These are phyloP conservation scores for Druceiella hillmani DNA, from an alignment of 2,888 invertebrate species.

Conservation along the genomic window DNA sequence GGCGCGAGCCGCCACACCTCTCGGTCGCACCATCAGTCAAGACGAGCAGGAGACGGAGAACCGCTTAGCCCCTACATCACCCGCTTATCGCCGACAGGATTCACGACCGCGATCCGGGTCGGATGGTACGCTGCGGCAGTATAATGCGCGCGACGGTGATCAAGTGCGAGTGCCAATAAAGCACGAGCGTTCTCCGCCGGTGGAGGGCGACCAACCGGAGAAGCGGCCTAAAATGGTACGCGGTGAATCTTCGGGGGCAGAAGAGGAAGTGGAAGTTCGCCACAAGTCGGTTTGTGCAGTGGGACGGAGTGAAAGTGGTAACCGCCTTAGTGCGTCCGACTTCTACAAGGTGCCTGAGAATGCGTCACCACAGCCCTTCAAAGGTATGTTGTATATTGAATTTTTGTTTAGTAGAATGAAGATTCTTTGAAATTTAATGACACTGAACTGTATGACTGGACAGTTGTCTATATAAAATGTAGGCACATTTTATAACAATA, in stretches of 20 bases:
- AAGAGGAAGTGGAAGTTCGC: conserved; percentile 1
- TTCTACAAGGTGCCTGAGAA: conserved; percentile 47
- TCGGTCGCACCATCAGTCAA: conserved; percentile 13
- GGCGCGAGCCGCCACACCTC: conserved; percentile 33
- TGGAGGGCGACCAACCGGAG: conserved; percentile 33
- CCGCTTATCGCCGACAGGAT: conserved; percentile 11
- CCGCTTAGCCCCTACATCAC: conserved; percentile 16
- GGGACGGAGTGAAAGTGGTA: conserved; percentile 25
- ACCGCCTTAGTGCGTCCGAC: conserved; percentile 46
- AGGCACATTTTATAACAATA: too few relatives aligned
- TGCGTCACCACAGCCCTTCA: conserved; percentile 46
- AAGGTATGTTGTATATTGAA: conserved; percentile 32
- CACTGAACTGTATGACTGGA: too few relatives aligned
- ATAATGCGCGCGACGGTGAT: neutral
- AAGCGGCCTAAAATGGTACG: conserved; percentile 28
- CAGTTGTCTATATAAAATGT: too few relatives aligned
- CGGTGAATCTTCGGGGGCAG: conserved; percentile 5
- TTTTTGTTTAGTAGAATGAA: too few relatives aligned
- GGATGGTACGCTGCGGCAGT: neutral
- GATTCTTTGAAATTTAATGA: too few relatives aligned
- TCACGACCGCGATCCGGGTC: neutral
- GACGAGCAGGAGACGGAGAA: conserved; percentile 17
- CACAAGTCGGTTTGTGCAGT: neutral
- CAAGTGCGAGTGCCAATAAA: conserved; percentile 10
- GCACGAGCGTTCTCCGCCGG: conserved; percentile 18